Percentiles rank a stretch among this genome's conserved stretches.
Conservation (phyloP, 2,797 vertebrate species). For the Sparus aurata region DNA sequence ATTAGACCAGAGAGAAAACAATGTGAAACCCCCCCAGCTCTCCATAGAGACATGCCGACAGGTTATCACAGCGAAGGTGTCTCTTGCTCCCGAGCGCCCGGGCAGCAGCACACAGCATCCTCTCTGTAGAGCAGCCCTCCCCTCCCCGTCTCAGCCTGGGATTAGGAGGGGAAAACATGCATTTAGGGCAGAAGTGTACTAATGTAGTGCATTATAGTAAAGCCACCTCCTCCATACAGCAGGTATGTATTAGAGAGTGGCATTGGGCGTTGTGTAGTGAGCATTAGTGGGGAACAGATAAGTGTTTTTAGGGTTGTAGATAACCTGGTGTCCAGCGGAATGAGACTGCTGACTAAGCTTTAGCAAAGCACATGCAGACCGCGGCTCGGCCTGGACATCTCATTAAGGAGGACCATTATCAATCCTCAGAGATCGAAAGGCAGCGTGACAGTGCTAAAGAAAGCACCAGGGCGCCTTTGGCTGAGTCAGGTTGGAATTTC, state of each 20-base stretch:
- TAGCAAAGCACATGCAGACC: slow-evolving; percentile 56
- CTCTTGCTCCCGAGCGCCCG: slow-evolving; percentile 66
- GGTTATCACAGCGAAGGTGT: slow-evolving; percentile 84
- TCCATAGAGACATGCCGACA: slow-evolving; percentile 78
- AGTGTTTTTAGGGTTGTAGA: slow-evolving; percentile 61
- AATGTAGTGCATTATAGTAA: slow-evolving; percentile 40
- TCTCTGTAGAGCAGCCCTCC: slow-evolving; percentile 53
- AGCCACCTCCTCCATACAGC: slow-evolving; percentile 38
- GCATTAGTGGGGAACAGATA: slow-evolving; percentile 37
- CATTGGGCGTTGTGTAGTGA: slow-evolving; percentile 7
- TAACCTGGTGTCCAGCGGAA: slow-evolving; percentile 62
- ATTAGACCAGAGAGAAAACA: slow-evolving; percentile 85
- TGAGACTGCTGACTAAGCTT: slow-evolving; percentile 75
- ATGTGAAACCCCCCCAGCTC: slow-evolving; percentile 73
- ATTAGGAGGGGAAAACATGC: slow-evolving; percentile 52
- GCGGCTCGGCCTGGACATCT: slow-evolving; percentile 63
- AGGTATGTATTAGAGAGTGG: slow-evolving; percentile 38
- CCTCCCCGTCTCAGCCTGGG: not conserved
- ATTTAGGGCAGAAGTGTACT: slow-evolving; percentile 50
- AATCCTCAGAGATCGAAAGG: slow-evolving; percentile 81
- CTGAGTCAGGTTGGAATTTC: slow-evolving; percentile 78
- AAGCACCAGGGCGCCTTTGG: slow-evolving; percentile 55
- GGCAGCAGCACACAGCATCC: slow-evolving; percentile 59
- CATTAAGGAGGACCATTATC: slow-evolving; percentile 79
- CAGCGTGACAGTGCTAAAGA: slow-evolving; percentile 72